Evolutionary conservation across 2,888 invertebrate genomes (phyloP).

Genomic region (Phasia obesa): DNA sequence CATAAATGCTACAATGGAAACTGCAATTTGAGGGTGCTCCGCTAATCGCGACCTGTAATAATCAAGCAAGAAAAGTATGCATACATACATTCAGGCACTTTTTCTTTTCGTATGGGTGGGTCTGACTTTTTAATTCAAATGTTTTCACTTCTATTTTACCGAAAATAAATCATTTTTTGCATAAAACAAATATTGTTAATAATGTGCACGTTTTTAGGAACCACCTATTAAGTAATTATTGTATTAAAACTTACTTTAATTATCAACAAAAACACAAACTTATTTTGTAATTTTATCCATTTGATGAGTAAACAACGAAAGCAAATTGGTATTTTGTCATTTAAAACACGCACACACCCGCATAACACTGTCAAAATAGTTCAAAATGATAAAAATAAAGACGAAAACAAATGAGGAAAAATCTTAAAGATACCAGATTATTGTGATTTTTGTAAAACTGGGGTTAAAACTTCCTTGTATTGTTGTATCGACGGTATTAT

Average conservation of each 20-base stretch:
- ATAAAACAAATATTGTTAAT: not conserved
- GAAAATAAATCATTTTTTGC: not conserved
- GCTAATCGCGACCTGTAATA: constrained; percentile 42
- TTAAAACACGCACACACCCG: constrained; percentile 62
- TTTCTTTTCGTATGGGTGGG: constrained; percentile 69
- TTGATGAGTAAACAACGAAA: constrained; percentile 71
- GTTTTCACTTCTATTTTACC: constrained; percentile 1
- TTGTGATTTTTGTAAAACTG: not conserved
- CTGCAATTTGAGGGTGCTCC: constrained; percentile 48
- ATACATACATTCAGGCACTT: constrained; percentile 29
- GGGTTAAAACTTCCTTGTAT: too few species aligned
- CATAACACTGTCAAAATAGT: constrained; percentile 59
- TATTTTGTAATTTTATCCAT: constrained; percentile 56
- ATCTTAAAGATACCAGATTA: not conserved
- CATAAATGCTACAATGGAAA: constrained; percentile 34
- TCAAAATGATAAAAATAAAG: not conserved
- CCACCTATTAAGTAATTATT: not conserved
- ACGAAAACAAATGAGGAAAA: constrained; percentile 20
- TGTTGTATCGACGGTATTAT: too few species aligned
- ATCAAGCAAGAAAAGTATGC: constrained; percentile 31
- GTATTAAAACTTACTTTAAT: constrained; percentile 40
- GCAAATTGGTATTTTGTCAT: constrained; percentile 58
- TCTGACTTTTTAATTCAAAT: constrained; percentile 55
- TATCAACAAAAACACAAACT: constrained; percentile 10
- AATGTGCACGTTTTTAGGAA: not conserved